These are phyloP conservation scores for Bombylius major DNA, from an alignment of 2,888 invertebrate species.

Conservation along the genomic window DNA sequence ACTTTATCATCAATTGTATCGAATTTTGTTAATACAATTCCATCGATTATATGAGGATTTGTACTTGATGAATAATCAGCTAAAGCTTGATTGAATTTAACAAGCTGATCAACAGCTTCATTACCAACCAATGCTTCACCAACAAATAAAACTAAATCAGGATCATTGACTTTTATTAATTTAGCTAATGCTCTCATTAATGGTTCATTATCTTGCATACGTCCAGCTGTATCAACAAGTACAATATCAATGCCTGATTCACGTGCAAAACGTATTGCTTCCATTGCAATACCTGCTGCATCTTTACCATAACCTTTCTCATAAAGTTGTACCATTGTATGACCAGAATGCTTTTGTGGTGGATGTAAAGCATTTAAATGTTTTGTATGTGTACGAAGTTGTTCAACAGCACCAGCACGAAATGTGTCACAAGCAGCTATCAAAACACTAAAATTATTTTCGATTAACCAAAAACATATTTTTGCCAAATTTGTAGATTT, in stretches of 20 bases:
- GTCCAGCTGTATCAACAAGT: slow-evolving; percentile 96
- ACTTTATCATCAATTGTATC: slow-evolving; percentile 99
- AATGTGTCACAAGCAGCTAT: slow-evolving; percentile 99
- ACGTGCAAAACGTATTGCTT: slow-evolving; percentile 81
- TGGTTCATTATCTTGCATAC: slow-evolving; percentile 99
- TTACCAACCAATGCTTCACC: slow-evolving; percentile 99
- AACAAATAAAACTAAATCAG: slow-evolving; percentile 96
- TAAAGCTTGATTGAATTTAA: slow-evolving; percentile 96
- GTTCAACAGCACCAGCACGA: slow-evolving; percentile 97
- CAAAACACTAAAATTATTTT: slow-evolving; percentile 88
- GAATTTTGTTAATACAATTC: slow-evolving; percentile 98
- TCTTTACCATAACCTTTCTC: slow-evolving; percentile 98
- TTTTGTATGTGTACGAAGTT: slow-evolving; percentile 85
- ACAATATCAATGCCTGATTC: slow-evolving; percentile 81
- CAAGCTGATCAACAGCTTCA: slow-evolving; percentile 97
- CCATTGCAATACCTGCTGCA: slow-evolving; percentile 96
- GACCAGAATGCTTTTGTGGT: slow-evolving; percentile 51
- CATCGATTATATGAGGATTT: slow-evolving; percentile 89
- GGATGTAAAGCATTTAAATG: slow-evolving; percentile 93
- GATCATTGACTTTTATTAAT: slow-evolving; percentile 93
- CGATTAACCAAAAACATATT: slow-evolving; percentile 98
- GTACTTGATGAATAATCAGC: slow-evolving; percentile 74
- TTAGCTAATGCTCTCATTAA: slow-evolving; percentile 96
- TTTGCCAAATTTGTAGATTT: slow-evolving; percentile 98
- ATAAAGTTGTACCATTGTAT: slow-evolving; percentile 83